These are phyloP conservation scores for Dunckerocampus dactyliophorus DNA, from an alignment of 2,113 vertebrate genomes.

Conservation along the genomic window DNA sequence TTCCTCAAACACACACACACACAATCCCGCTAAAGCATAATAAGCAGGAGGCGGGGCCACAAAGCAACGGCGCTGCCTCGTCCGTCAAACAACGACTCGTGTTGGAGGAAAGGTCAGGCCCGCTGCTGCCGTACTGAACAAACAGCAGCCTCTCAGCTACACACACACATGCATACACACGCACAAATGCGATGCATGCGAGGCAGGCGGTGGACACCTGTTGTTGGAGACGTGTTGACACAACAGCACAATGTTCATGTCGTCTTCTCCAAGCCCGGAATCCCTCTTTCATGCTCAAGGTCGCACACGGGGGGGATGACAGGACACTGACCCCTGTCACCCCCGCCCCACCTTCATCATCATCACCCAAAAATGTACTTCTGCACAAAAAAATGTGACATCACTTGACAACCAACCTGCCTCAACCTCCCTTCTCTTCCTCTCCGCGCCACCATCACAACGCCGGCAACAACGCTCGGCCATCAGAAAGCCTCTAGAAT, in stretches of 20 bases:
- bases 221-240: constrained; percentile 34
- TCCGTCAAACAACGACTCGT: constrained; percentile 36
- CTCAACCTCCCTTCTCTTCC: not conserved
- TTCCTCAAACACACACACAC: not conserved
- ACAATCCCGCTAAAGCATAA: constrained; percentile 23
- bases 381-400: not conserved
- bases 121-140: constrained; percentile 45
- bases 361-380: not conserved
- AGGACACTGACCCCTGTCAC: not conserved
- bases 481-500: not conserved
- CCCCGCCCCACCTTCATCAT: not conserved
- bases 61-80: constrained; percentile 4
- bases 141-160: constrained; percentile 35
- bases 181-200: constrained; percentile 31
- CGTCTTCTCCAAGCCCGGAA: not conserved
- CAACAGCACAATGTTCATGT: constrained; percentile 10
- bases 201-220: constrained; percentile 49
- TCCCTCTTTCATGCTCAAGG: not conserved
- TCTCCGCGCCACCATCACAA: not conserved
- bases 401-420: not conserved
- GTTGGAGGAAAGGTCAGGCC: constrained; percentile 57
- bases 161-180: constrained; percentile 11
- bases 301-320: not conserved
- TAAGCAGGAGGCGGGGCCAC: constrained; percentile 18
- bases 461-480: not conserved